Base-by-base conservation (phyloP, 2,888 invertebrate species). In the Metellina segmentata region DNA sequence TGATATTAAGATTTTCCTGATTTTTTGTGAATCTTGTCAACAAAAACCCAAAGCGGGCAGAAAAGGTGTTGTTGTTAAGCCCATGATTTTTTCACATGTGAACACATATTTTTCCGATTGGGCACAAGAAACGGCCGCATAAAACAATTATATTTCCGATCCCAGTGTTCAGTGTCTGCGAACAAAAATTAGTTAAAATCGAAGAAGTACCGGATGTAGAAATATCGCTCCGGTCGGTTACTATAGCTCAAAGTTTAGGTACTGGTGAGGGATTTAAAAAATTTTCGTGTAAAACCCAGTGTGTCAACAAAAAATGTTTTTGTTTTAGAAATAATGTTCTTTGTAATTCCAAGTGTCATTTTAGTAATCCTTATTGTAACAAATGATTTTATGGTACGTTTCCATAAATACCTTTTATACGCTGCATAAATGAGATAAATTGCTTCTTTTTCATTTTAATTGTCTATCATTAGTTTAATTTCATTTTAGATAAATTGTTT, bases 221-320 rank as follows among this genome's bases (percentile, higher is more conserved):
- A 81, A 87, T 79, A 87, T 87, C 70, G 72, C 87, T 87, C 87
- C 79, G 71, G 79, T 87, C 87, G 87, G 89, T 89, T 89, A 81
- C 82, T 81, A 89, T 75, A 89, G 89, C 81, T 89, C 82, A 81
- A 89, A 89, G 89, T 88, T 88, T 88, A 88, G 81, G 88, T 88
- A 81, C 88, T 74, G 82, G 77, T 89, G 82, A 89, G 82, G 89
- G 82, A 89, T 82, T 89, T 89, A 89, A 82, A 89, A 89, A 89
- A 89, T 82, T 69, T 89, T 89, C 89, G 82, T 89, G 89, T 89
- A 89, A 89, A 89, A 89, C 77, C 82, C 81, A 89, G 89, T 89
- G 89, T 89, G 77, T 89, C 75, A 89, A 89, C 89, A 89, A 89
- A 89, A 89, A 89, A 82, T 88, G 88, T 75, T 88, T 81, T 85